These are phyloP conservation scores for Cotesia typhae DNA, from an alignment of 1,140 invertebrate genomes.

Conservation along the genomic window DNA sequence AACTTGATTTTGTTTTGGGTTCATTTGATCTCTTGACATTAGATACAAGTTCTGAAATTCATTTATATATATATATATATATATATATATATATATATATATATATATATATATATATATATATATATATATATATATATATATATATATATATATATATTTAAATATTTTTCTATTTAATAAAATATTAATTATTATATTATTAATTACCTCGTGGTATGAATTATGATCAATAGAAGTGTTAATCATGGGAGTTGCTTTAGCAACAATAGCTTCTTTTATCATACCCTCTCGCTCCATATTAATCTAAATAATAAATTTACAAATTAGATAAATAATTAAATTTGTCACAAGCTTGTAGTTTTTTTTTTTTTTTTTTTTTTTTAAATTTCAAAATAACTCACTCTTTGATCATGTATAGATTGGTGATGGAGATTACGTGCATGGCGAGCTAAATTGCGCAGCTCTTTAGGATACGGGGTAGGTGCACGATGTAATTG, in stretches of 20 bases:
- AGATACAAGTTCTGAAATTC: neutral
- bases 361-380: neutral
- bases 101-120: no score
- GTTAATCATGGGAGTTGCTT: slow-evolving; percentile 50
- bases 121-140: no score
- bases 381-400: slow-evolving; percentile 26
- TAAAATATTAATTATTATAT: neutral
- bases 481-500: slow-evolving; percentile 84
- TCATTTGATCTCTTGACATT: slow-evolving; percentile 31
- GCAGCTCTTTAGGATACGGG: slow-evolving; percentile 92
- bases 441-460: slow-evolving; percentile 83
- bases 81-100: no score
- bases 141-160: no score
- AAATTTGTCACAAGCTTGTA: neutral
- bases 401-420: slow-evolving; percentile 57
- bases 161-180: neutral
- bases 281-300: slow-evolving; percentile 54
- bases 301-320: slow-evolving; percentile 44
- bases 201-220: slow-evolving; percentile 43
- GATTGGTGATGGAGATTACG: slow-evolving; percentile 63
- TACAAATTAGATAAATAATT: no score
- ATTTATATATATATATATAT: no score
- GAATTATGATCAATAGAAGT: slow-evolving; percentile 47
- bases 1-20: slow-evolving; percentile 40
- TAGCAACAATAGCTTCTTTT: slow-evolving; percentile 58